Evolutionary conservation across 1,140 invertebrate genomes (phyloP).

Genomic region (Glossosoma conforme): DNA sequence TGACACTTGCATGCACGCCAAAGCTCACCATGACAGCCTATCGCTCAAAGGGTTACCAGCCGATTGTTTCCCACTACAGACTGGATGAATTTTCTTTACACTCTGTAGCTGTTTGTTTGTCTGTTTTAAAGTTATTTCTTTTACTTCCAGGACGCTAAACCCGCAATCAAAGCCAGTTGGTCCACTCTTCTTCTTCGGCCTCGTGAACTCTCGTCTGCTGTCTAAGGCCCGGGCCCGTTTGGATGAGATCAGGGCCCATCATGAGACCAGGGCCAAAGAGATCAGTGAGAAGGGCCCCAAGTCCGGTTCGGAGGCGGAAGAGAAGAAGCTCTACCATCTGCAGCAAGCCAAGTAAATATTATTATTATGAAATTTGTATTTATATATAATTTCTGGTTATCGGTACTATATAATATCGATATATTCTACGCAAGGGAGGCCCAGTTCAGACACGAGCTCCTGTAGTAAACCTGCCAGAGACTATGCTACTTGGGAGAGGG

Average conservation of each 20-base stretch:
- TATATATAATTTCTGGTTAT: not conserved
- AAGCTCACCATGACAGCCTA: too few species aligned
- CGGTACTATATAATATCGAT: not conserved
- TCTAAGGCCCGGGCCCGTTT: conserved; percentile 20
- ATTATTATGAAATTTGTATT: not conserved
- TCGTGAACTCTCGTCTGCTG: conserved; percentile 24
- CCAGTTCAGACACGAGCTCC: too few species aligned
- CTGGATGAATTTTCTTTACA: not conserved
- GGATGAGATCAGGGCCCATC: conserved; percentile 14
- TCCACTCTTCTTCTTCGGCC: conserved; percentile 23
- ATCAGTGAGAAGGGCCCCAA: conserved; percentile 5
- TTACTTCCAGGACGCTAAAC: too few species aligned
- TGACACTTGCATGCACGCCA: too few species aligned
- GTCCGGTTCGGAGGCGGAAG: conserved; percentile 6
- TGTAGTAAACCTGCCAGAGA: too few species aligned
- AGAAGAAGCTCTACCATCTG: conserved; percentile 17
- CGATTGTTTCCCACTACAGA: too few species aligned
- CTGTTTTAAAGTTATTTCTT: not conserved
- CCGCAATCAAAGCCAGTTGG: conserved; percentile 21
- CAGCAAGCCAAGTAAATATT: conserved; percentile 21
- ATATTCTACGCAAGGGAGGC: too few species aligned
- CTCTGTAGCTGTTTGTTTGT: not conserved
- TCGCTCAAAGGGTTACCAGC: too few species aligned
- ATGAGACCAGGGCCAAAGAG: conserved; percentile 16
- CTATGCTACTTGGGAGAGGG: too few species aligned